Evolutionary conservation across 2,113 vertebrate species (phyloP).

Genomic region (Brachypodius melanocephalos): DNA sequence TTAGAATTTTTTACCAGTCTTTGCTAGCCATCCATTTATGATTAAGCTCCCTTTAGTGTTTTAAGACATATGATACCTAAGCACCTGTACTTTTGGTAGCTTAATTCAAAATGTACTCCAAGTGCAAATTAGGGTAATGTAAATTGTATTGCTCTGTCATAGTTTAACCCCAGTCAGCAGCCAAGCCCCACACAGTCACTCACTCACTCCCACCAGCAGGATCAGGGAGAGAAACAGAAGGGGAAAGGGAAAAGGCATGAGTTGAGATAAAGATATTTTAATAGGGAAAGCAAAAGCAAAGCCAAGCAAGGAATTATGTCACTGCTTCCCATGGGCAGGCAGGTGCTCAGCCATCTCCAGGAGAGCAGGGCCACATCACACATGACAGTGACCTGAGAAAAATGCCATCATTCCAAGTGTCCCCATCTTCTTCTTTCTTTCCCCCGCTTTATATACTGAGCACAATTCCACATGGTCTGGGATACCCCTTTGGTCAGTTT

Average conservation of each 20-base stretch:
- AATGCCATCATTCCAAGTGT: background rate
- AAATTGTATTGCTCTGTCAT: background rate
- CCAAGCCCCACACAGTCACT: rapidly evolving
- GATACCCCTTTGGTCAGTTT: background rate
- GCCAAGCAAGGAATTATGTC: background rate
- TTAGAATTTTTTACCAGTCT: background rate
- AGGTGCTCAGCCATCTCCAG: background rate
- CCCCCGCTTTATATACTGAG: background rate
- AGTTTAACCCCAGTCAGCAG: background rate
- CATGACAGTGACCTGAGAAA: background rate
- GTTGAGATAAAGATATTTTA: background rate
- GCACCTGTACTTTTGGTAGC: background rate
- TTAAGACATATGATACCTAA: background rate
- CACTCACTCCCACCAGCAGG: background rate
- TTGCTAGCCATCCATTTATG: background rate
- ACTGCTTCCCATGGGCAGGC: background rate
- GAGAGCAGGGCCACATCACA: background rate
- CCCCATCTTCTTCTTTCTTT: background rate
- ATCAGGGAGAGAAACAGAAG: background rate
- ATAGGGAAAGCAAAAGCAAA: background rate
- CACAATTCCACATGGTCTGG: background rate
- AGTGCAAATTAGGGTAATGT: background rate
- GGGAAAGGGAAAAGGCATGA: background rate
- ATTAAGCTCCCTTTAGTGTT: background rate
- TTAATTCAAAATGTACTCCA: background rate